Conservation (phyloP, 2,888 invertebrate genomes). For the Sphinx pinastri region DNA sequence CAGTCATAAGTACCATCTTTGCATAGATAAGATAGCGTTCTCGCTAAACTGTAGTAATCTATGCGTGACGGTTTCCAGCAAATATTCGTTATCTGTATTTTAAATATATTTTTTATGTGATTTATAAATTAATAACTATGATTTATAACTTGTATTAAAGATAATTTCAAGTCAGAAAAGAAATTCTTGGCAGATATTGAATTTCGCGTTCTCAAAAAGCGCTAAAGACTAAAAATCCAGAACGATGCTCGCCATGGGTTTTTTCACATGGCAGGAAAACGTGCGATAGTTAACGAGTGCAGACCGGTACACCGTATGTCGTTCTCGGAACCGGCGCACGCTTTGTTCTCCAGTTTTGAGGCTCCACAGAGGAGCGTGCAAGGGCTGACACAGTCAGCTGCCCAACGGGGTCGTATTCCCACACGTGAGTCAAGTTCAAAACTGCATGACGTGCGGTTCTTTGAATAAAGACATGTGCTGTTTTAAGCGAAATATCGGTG, state of each 20-base stretch:
- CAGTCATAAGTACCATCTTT: conserved; percentile 8
- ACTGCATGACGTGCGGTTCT: conserved; percentile 15
- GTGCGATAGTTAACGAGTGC: background rate
- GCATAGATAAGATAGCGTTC: conserved; percentile 12
- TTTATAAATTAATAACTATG: too few relatives aligned
- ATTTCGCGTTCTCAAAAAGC: too few relatives aligned
- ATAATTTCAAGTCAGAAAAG: too few relatives aligned
- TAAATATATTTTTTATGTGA: background rate
- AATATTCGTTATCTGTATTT: background rate
- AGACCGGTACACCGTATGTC: conserved; percentile 8
- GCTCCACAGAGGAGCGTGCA: conserved; percentile 2
- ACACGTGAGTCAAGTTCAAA: conserved; percentile 15
- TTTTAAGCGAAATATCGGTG: background rate
- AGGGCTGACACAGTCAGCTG: conserved; percentile 1
- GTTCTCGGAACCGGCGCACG: background rate
- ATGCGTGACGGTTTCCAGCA: background rate
- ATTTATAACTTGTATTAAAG: too few relatives aligned
- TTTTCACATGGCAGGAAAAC: conserved; percentile 23
- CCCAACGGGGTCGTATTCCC: background rate
- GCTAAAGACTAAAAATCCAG: background rate
- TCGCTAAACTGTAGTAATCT: background rate
- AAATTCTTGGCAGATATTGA: background rate
- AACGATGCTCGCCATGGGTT: conserved; percentile 4
- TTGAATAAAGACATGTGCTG: conserved; percentile 6
- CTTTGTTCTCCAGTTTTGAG: conserved; percentile 2